Percentiles rank a stretch among this genome's conserved stretches.
phyloP scores from a whole-genome alignment of 2,113 vertebrate genomes.

The Ondatra zibethicus region DNA sequence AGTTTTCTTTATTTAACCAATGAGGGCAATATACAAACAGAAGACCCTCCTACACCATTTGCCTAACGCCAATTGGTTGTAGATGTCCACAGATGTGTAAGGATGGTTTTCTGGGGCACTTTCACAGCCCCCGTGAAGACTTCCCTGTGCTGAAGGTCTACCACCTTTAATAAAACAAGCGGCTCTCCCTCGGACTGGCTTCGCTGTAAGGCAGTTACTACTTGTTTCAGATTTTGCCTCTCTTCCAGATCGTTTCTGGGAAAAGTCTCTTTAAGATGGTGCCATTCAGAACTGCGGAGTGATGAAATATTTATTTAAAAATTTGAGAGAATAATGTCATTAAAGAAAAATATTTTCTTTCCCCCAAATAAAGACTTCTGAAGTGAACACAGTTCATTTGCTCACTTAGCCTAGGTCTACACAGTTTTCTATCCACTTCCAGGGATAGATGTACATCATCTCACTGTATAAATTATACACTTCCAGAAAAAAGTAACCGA shows the following conservation, averaged over 20 bases:
- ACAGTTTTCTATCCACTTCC: background rate
- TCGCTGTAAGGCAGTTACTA: background rate
- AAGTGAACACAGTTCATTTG: background rate
- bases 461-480: slow-evolving; percentile 1
- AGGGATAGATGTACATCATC: background rate
- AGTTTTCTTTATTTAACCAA: too few species aligned
- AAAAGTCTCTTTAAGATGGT: background rate
- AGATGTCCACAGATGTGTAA: background rate
- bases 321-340: background rate
- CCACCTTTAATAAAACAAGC: background rate
- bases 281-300: too few species aligned
- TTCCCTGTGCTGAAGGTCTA: too few species aligned
- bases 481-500: background rate
- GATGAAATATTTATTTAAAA: background rate
- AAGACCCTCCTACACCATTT: too few species aligned
- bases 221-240: background rate
- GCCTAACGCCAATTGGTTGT: background rate
- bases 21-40: too few species aligned
- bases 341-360: background rate
- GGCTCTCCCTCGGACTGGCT: background rate
- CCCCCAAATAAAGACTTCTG: background rate
- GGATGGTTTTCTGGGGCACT: background rate
- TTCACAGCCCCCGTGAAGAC: background rate
- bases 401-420: background rate
- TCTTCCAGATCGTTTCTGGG: background rate